Base-by-base conservation (phyloP, 2,888 invertebrate genomes). In the Spicauda simplicius region DNA sequence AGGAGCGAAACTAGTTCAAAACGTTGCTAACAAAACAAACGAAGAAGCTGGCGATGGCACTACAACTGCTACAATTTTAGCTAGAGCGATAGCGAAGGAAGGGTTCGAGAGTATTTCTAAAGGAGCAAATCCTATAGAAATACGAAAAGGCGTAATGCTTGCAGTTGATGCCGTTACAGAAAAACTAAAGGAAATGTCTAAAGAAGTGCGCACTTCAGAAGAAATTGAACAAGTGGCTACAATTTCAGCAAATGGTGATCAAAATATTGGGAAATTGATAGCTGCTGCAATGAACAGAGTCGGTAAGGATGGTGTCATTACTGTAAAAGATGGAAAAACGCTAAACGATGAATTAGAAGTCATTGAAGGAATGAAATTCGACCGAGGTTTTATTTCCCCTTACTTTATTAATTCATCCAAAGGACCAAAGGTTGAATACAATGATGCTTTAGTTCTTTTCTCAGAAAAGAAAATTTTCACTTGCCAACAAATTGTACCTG, bases 31-130 rank as follows among this genome's bases (percentile, higher is more conserved):
- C 87, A 99, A 99, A 87, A 99, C 99, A 0, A 99, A 99, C 79
- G 99, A 99, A 88, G 99, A 99, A 89, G 99, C 99, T 73, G 99
- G 99, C 12, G 99, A 99, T 93, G 99, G 99, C 52, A 99, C 99
- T 8, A 99, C 99, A 0, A 98, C 99, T 14, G 99, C 99, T 4
- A 99, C 99, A 1, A 97, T 99, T 68, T 94, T 99, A 74, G 99
- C 99, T 0, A 95, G 99, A 74, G 97, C 99, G 7, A 99, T 99
- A 84, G 99, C 99, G 62, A 99, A 97, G 86, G 99, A 99, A 91
- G 99, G 99, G 10, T 99, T 99, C 87, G 99, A 99, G 80, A 98
- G 97, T 85, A 98, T 99, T 76, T 98, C 98, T 71, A 98, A 96
- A 89, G 99, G 99, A 50, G 98, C 99, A 37, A 99, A 99, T 88